These are phyloP conservation scores for Rotaria sp. DNA, from an alignment of 2,888 invertebrate species.

Conservation along the genomic window DNA sequence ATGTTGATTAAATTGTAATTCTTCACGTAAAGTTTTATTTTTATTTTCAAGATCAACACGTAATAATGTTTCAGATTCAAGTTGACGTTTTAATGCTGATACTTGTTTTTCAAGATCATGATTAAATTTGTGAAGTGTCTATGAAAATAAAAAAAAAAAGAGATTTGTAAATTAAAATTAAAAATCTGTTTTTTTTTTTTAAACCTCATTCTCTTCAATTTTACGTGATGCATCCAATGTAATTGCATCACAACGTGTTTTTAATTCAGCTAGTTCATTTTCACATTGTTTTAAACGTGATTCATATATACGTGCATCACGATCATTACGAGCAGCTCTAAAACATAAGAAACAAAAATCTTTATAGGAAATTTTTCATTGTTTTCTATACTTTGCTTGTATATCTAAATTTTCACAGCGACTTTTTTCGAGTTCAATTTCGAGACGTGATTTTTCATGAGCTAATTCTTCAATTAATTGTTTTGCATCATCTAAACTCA, in stretches of 20 bases:
- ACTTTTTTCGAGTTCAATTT: conserved; percentile 80
- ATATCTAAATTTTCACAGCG: conserved; percentile 78
- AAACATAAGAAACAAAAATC: not conserved
- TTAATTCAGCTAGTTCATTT: conserved; percentile 47
- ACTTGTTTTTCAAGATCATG: conserved; percentile 70
- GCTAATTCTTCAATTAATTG: conserved; percentile 11
- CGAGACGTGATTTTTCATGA: conserved; percentile 61
- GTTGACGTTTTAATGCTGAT: conserved; percentile 73
- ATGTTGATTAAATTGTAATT: conserved; percentile 73
- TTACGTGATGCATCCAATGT: conserved; percentile 68
- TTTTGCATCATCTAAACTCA: not conserved
- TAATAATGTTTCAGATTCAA: conserved; percentile 85
- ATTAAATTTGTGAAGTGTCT: conserved; percentile 59
- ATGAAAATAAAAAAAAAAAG: not conserved
- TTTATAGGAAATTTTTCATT: too few species aligned
- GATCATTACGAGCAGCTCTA: conserved; percentile 68
- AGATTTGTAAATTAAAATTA: too few species aligned
- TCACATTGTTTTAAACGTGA: conserved; percentile 61
- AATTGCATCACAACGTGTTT: conserved; percentile 52
- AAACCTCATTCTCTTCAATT: conserved; percentile 62
- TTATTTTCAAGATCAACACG: conserved; percentile 85
- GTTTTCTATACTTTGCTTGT: conserved; percentile 45
- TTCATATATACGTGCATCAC: conserved; percentile 69
- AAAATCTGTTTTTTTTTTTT: too few species aligned
- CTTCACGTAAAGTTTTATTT: conserved; percentile 69